Conservation (phyloP, 2,113 vertebrate species). For the Phocoena sinus region DNA sequence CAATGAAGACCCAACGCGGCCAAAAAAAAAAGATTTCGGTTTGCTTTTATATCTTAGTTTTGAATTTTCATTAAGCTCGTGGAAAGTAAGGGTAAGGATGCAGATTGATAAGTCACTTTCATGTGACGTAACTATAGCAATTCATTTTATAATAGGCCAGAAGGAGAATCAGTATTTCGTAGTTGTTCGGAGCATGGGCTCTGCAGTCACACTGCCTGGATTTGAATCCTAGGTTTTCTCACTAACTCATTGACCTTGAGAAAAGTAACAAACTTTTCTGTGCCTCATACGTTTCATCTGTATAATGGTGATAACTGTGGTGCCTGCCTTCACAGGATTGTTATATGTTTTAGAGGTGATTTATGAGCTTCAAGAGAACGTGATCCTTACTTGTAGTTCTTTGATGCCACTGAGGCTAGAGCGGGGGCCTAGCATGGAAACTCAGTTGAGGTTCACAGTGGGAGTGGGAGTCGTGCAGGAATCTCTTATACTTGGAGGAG, state of each 20-base stretch:
- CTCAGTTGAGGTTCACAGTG: rapidly evolving
- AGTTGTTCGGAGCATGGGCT: neutral
- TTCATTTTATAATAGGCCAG: neutral
- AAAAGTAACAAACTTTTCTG: neutral
- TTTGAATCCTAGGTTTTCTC: neutral
- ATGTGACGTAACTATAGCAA: neutral
- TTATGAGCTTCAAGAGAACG: neutral
- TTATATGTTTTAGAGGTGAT: neutral
- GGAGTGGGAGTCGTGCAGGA: too few species aligned
- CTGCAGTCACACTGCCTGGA: neutral
- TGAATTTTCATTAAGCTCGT: neutral
- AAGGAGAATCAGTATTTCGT: too few species aligned
- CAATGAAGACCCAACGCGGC: too few species aligned
- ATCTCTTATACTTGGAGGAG: neutral
- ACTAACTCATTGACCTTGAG: neutral
- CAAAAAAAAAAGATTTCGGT: neutral
- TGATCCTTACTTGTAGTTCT: neutral
- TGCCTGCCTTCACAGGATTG: neutral
- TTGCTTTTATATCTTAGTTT: neutral
- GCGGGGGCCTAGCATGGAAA: rapidly evolving
- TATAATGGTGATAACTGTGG: neutral
- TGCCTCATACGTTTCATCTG: neutral
- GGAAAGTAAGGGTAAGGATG: neutral
- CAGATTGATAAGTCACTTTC: neutral
- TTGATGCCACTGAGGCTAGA: neutral